These are phyloP conservation scores for Crypturellus undulatus DNA, from an alignment of 2,113 vertebrate genomes.

Conservation along the genomic window DNA sequence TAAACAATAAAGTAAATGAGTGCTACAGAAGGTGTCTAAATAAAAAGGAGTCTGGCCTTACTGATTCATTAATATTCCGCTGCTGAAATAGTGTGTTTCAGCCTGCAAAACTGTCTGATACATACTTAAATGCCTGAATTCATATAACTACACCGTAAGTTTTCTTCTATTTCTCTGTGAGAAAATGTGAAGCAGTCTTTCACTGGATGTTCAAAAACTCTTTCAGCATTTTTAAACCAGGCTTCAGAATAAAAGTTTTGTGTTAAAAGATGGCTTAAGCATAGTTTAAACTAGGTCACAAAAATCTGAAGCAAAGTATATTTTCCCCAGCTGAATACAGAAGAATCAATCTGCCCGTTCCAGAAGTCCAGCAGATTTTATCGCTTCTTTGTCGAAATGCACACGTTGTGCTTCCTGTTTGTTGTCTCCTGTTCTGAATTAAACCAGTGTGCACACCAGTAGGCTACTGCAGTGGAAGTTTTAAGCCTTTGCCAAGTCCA, in stretches of 20 bases:
- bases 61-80: neutral
- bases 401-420: neutral
- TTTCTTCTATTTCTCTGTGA: neutral
- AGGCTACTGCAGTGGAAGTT: neutral
- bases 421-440: constrained; percentile 4
- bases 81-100: neutral
- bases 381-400: neutral
- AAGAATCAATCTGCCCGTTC: neutral
- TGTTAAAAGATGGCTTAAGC: neutral
- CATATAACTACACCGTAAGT: neutral
- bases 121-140: neutral
- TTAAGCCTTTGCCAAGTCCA: neutral
- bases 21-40: neutral
- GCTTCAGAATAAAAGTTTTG: neutral
- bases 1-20: constrained; percentile 20
- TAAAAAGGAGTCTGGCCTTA: neutral
- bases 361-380: neutral
- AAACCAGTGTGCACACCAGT: constrained; percentile 1
- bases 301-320: neutral
- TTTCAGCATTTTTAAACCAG: neutral
- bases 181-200: neutral
- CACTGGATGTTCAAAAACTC: neutral
- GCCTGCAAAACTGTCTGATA: neutral
- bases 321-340: neutral
- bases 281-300: neutral